These are phyloP conservation scores for Crossaster papposus DNA, from an alignment of 53 echinoderm and acorn worm genomes.

Conservation along the genomic window DNA sequence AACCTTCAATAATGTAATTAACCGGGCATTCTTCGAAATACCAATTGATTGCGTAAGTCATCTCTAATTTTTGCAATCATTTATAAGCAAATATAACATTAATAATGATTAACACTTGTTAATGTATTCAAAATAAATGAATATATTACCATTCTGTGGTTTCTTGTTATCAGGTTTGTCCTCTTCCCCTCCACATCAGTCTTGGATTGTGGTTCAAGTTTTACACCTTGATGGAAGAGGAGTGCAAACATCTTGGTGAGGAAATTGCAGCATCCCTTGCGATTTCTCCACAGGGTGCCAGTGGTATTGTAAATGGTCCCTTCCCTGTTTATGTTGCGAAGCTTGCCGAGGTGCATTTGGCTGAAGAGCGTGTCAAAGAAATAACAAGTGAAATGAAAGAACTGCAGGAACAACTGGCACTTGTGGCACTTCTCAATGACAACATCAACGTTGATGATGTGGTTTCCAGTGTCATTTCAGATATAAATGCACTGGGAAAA, in stretches of 20 bases:
- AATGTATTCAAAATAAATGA: not conserved
- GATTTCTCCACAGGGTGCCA: not conserved
- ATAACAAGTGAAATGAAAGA: conserved; percentile 8
- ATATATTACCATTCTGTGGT: not conserved
- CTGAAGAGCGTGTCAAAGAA: not conserved
- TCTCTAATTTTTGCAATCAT: not conserved
- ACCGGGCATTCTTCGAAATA: conserved; percentile 16
- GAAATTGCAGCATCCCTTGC: conserved; percentile 27
- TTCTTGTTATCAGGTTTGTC: conserved; percentile 42
- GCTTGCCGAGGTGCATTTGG: conserved; percentile 11
- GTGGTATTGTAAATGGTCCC: conserved; percentile 6
- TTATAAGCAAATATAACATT: too few relatives aligned
- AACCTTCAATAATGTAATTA: conserved; percentile 6
- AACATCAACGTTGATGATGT: conserved; percentile 12
- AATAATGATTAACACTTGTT: not conserved
- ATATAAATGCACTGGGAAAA: not conserved
- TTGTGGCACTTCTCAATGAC: conserved; percentile 9
- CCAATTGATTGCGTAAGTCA: not conserved
- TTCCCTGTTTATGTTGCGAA: conserved; percentile 13
- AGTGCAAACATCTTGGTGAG: conserved; percentile 20
- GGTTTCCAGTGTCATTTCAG: not conserved
- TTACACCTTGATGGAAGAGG: conserved; percentile 14
- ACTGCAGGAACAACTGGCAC: conserved; percentile 28
- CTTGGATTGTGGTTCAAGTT: conserved; percentile 49
- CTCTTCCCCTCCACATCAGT: conserved; percentile 51